These are phyloP conservation scores for Brachynemurus nebulosus DNA, from an alignment of 2,888 invertebrate species.

Conservation along the genomic window DNA sequence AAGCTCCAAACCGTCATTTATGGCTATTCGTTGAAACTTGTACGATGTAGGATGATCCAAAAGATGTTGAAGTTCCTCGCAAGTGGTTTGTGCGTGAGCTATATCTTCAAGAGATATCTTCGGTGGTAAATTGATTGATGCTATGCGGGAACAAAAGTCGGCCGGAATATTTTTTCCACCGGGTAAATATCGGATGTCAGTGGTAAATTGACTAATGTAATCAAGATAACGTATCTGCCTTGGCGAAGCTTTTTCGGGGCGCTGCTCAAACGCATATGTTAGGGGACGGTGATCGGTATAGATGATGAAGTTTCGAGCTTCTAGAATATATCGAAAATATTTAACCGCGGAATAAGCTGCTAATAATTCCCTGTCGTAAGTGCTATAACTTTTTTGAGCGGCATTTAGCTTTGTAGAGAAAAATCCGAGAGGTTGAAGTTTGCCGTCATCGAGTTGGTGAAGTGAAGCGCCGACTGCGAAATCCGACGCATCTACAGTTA, in stretches of 20 bases:
- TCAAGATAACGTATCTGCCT: conserved; percentile 10
- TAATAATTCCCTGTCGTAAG: not conserved
- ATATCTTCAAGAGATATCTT: conserved; percentile 1
- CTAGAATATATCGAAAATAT: not conserved
- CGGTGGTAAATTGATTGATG: conserved; percentile 10
- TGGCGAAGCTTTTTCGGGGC: conserved; percentile 13
- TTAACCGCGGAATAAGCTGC: not conserved
- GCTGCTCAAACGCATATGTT: conserved; percentile 10
- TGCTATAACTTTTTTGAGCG: not conserved
- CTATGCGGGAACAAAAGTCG: conserved; percentile 10
- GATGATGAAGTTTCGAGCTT: conserved; percentile 4
- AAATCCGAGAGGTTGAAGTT: not conserved
- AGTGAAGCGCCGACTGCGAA: not conserved
- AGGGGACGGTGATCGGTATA: conserved; percentile 17
- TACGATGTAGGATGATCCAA: not conserved
- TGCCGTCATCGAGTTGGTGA: not conserved
- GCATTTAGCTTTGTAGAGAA: not conserved
- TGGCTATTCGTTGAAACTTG: not conserved
- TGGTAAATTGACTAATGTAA: conserved; percentile 13
- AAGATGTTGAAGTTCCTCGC: conserved; percentile 5
- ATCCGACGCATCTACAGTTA: not conserved
- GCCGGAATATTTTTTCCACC: conserved; percentile 7
- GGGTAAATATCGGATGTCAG: conserved; percentile 9
- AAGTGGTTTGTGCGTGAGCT: conserved; percentile 6
- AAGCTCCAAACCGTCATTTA: not conserved